These are phyloP conservation scores for Parascotia fuliginaria DNA, from an alignment of 2,888 invertebrate genomes.

Conservation along the genomic window DNA sequence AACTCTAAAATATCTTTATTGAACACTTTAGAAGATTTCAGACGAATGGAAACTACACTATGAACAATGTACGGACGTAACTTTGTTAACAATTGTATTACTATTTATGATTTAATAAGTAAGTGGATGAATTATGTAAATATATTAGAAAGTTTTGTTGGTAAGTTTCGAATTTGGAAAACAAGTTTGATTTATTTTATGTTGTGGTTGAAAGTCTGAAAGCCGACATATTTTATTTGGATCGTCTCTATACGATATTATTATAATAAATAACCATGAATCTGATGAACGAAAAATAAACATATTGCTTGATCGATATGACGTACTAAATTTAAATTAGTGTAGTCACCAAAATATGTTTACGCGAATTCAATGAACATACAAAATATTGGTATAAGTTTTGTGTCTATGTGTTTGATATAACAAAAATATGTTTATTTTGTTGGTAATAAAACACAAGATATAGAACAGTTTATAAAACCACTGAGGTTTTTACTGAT, in stretches of 20 bases:
- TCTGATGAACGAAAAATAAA: constrained; percentile 9
- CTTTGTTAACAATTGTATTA: constrained; percentile 13
- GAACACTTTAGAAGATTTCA: background rate
- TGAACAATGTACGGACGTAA: constrained; percentile 13
- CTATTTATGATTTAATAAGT: constrained; percentile 20
- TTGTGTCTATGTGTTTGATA: constrained; percentile 6
- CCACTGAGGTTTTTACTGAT: too few relatives aligned
- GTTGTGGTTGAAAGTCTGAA: background rate
- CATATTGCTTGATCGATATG: constrained; percentile 22
- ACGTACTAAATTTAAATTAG: constrained; percentile 27
- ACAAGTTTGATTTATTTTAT: constrained; percentile 19
- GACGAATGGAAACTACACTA: background rate
- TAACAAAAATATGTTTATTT: constrained; percentile 5
- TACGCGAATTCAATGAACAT: constrained; percentile 21
- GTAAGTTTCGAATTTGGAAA: constrained; percentile 6
- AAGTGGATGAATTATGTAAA: constrained; percentile 16
- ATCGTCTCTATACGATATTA: too few relatives aligned
- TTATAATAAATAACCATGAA: constrained; percentile 11
- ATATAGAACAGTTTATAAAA: too few relatives aligned
- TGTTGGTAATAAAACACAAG: too few relatives aligned
- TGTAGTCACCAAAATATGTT: constrained; percentile 15
- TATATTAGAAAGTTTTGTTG: constrained; percentile 14
- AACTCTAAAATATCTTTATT: constrained; percentile 2
- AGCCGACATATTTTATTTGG: constrained; percentile 11
- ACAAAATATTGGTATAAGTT: constrained; percentile 11